A percentile compares a stretch with the other conserved stretches of the same genome.
Conservation (phyloP, 2,888 invertebrate genomes). For the Empis livida region DNA sequence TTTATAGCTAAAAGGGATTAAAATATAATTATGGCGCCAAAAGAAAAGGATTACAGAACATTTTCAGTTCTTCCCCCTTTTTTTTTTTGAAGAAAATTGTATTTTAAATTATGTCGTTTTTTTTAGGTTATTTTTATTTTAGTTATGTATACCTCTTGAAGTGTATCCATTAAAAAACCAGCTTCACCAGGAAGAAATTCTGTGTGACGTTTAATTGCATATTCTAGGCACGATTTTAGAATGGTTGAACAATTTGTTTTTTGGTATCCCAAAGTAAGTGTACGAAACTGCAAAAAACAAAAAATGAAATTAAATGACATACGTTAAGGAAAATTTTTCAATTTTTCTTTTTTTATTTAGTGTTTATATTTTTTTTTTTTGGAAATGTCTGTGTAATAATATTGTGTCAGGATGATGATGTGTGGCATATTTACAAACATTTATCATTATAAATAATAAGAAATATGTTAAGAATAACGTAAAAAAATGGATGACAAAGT, state of each 20-base stretch:
- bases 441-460: too few species aligned
- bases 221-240: constrained; percentile 31
- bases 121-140: constrained; percentile 9
- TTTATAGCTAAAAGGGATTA: too few species aligned
- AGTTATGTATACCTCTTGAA: constrained; percentile 27
- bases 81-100: neutral
- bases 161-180: constrained; percentile 31
- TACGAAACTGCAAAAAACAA: constrained; percentile 20
- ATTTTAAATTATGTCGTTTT: constrained; percentile 11
- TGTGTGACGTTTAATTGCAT: constrained; percentile 25
- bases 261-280: constrained; percentile 32
- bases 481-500: neutral
- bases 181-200: constrained; percentile 35
- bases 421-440: neutral
- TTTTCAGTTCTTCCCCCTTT: too few species aligned
- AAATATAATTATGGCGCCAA: too few species aligned
- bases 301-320: neutral
- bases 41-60: too few species aligned
- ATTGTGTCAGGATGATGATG: neutral
- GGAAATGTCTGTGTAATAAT: neutral
- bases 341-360: neutral
- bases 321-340: neutral
- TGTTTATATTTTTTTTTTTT: neutral
- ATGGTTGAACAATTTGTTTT: constrained; percentile 34
- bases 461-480: neutral